Conservation (phyloP, 23 tunicate genomes). For the Halocynthia roretzi region DNA sequence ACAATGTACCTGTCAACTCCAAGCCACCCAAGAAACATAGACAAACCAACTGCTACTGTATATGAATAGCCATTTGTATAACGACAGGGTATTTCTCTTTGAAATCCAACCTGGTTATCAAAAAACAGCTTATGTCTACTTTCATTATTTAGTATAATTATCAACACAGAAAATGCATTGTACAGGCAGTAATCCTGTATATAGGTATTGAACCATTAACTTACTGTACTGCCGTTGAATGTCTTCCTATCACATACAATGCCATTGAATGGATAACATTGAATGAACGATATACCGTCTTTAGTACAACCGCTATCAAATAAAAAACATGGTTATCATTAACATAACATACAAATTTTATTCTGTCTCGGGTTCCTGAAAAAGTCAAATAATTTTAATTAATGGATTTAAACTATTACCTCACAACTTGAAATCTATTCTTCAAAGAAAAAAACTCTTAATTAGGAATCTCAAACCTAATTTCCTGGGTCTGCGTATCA, state of each 20-base stretch:
- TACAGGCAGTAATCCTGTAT: background rate
- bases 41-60: slow-evolving; percentile 58
- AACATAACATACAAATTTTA: background rate
- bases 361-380: background rate
- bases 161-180: background rate
- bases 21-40: slow-evolving; percentile 88
- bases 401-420: no score
- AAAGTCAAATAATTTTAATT: background rate
- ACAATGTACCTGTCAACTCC: slow-evolving; percentile 67
- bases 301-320: slow-evolving; percentile 13
- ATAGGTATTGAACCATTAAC: background rate
- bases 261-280: slow-evolving; percentile 38
- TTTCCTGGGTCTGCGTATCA: slow-evolving; percentile 44
- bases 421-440: no score
- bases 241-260: slow-evolving; percentile 24
- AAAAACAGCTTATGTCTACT: no score
- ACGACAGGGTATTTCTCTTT: slow-evolving; percentile 45
- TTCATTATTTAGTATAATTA: no score
- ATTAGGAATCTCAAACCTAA: background rate
- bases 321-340: background rate
- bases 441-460: no score
- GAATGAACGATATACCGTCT: slow-evolving; percentile 7
- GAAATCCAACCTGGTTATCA: slow-evolving; percentile 27
- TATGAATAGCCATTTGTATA: slow-evolving; percentile 87
- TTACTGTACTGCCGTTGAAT: slow-evolving; percentile 22